Evolutionary conservation across 1,140 invertebrate species (phyloP).

Genomic region (Himalopsyche phryganea): DNA sequence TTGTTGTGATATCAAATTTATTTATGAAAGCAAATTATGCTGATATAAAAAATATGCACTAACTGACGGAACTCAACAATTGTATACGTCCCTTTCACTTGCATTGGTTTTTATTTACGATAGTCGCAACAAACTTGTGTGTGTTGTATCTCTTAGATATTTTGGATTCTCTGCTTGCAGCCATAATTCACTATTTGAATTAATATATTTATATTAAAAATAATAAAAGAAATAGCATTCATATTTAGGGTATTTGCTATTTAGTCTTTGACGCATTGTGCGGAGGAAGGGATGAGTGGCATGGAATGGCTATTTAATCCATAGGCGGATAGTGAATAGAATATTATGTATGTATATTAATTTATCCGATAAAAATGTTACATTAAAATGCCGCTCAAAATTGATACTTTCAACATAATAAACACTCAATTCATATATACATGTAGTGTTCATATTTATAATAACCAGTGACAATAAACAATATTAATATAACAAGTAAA

Average conservation of each 20-base stretch:
- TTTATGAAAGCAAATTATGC: slow-evolving; percentile 21
- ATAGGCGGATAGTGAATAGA: too few species aligned
- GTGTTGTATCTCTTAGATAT: background rate
- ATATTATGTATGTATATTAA: too few species aligned
- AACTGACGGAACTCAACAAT: background rate
- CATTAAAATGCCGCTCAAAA: too few species aligned
- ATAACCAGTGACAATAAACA: too few species aligned
- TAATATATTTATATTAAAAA: slow-evolving; percentile 33
- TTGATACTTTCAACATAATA: too few species aligned
- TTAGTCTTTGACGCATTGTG: slow-evolving; percentile 2
- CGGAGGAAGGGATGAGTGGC: background rate
- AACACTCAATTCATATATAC: too few species aligned
- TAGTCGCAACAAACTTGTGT: slow-evolving; percentile 1
- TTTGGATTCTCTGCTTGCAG: background rate
- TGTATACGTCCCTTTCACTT: background rate
- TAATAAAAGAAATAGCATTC: slow-evolving; percentile 29
- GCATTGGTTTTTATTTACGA: background rate
- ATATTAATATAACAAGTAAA: too few species aligned
- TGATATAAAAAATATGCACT: slow-evolving; percentile 3
- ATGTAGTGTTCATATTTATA: too few species aligned
- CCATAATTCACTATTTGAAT: slow-evolving; percentile 29
- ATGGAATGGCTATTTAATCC: too few species aligned
- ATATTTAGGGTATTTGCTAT: slow-evolving; percentile 21
- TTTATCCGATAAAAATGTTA: too few species aligned
- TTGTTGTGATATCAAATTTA: slow-evolving; percentile 21